Conservation (phyloP, 2,113 vertebrate species). For the Ptilonorhynchus violaceus region DNA sequence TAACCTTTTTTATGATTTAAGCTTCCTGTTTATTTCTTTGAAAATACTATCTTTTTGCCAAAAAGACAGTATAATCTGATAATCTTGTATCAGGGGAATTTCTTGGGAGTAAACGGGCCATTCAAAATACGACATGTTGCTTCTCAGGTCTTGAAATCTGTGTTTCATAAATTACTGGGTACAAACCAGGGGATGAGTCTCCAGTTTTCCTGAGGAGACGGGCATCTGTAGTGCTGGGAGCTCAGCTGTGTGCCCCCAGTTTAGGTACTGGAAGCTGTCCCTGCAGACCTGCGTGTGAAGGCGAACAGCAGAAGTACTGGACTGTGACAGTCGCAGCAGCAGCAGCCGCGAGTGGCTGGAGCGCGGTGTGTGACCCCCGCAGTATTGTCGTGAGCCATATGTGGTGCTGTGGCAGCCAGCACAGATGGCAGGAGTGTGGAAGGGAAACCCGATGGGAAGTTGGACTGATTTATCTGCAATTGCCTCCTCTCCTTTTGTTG, state of each 20-base stretch:
- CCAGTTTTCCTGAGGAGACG: not conserved
- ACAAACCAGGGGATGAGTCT: not conserved
- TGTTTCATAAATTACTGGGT: not conserved
- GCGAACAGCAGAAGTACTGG: not conserved
- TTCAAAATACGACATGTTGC: not conserved
- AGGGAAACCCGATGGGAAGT: not conserved
- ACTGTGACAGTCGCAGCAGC: not conserved
- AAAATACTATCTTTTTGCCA: not conserved
- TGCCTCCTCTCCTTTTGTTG: not conserved
- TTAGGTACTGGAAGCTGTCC: not conserved
- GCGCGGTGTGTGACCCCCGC: not conserved
- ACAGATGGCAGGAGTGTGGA: not conserved
- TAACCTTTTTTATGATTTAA: not conserved
- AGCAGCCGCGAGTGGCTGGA: not conserved
- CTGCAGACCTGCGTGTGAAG: fast-evolving
- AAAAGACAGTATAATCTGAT: not conserved
- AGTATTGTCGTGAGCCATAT: not conserved
- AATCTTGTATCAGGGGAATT: not conserved
- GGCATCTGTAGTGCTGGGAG: not conserved
- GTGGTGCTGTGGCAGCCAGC: not conserved
- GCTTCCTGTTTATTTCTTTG: not conserved
- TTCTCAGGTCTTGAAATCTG: not conserved
- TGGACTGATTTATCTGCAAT: not conserved
- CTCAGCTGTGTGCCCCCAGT: not conserved
- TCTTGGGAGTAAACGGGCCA: not conserved